Evolutionary conservation across 1,140 invertebrate genomes (phyloP), one percentile per base, ranked within the genome.

Genomic region (Drosophila pectinifera): DNA sequence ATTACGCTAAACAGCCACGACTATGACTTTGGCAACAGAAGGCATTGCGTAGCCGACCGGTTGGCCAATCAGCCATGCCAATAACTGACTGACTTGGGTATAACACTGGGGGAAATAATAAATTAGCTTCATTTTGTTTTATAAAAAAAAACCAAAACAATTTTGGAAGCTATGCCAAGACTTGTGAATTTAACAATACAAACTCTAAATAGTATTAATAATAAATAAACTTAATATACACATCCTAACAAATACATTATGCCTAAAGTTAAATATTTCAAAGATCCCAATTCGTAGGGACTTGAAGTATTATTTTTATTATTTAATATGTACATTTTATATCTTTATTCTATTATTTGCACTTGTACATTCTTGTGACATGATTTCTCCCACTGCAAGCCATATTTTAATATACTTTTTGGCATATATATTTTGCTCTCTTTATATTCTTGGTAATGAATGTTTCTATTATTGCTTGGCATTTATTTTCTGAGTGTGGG

Each of bases 1-100:
- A 88, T 88, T 88, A 77, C 49, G 67, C 58, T 73, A 88, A 89
- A 80, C 63, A 89, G 79, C 75, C 58, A 53, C 34, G 70, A 64
- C 53, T 55, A 77, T 49, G 36, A 48, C 16, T 43, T 58, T 48
- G 72, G 53, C 46, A 74, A 41, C 77, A 77, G 78, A 53, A 49
- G 46, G 41, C 63, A 64, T 61, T 73, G 64, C 69, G 73, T 69
- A 61, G 75, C 63, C 51, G 63, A 62, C 61, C 59, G 64, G 77
- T 82, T 79, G 70, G 56, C 67, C 79, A 88, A 79, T 83, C 83
- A 88, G 45, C 54, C 73, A 61, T 57, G 48, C 31, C 64, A 54
- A 73, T 68, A 68, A 68, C 64, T 68, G 61, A 64, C 55, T 61
- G 59, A 51, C 59, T 65, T 41, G 45, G 6, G 26, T 42, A 14